Evolutionary conservation across 2,113 vertebrate species (phyloP), one percentile per base, ranked within the genome.

Genomic region (Tenrec ecaudatus): DNA sequence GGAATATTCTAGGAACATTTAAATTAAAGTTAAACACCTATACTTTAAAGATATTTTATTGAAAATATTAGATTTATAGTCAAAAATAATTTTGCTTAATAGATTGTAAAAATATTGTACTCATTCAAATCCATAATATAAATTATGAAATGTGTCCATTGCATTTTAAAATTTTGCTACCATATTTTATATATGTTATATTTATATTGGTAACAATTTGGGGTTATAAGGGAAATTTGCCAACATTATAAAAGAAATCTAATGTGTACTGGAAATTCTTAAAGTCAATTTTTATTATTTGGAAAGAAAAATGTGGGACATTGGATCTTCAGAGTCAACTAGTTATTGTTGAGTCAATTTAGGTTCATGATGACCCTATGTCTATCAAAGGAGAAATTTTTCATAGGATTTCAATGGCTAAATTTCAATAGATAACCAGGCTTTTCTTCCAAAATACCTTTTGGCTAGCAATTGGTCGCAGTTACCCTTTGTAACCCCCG

Each of bases 1-100:
- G 84, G 96, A 96, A 91, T 91, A 20, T 95, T 87, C 91, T 81
- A 92, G 90, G 69, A 92, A 79, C 19, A 82, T 38, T 68, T 86
- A 93, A 93, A 91, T 85, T 62, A 88, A 89, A 81, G 90, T 86
- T 87, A 94, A 93, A 91, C 20, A 92, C 22, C 82, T 47, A 91
- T 64, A 90, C 89, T 3, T 87, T 36, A 84, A 47, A 94, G 57
- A 89, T 43, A 91, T 53, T 0, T 12, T 90, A 82, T 75, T 92
- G 27, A 1, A 71, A 82, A 58, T 19, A 29, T 92, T 77, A 87
- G 60, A 83, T 95, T 88, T 81, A 60, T 71, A 25, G 60, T 89
- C 33, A 78, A 81, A 84, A 58, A 66, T 88, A 71, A 89, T 53
- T 78, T 76, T 60, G 3, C 22, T 83, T 79, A 71, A 36, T 57